Percentiles rank a stretch among this genome's conserved stretches.
Conservation (phyloP, 2,888 invertebrate species). For the Agonopterix subpropinquella region DNA sequence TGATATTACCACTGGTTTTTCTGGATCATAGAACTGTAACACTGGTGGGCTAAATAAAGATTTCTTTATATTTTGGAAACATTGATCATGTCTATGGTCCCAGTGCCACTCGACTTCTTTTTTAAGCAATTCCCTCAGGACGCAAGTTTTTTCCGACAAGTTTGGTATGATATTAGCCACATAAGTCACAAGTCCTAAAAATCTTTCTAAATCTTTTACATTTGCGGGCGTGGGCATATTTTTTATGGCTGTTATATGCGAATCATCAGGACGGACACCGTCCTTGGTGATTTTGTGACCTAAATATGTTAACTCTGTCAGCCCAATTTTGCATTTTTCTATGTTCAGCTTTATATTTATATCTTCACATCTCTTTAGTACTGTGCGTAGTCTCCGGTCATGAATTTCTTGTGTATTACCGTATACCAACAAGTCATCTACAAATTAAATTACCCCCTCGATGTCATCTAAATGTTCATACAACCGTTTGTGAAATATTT, state of each 20-base stretch:
- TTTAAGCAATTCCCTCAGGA: conserved; percentile 5
- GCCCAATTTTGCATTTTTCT: conserved; percentile 10
- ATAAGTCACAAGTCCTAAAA: conserved; percentile 15
- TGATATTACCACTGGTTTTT: not conserved
- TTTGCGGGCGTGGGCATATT: conserved; percentile 7
- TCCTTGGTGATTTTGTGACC: not conserved
- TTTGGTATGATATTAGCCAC: conserved; percentile 12
- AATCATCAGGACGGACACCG: conserved; percentile 6
- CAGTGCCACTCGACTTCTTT: conserved; percentile 12
- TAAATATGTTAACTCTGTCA: too few species aligned
- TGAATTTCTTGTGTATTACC: conserved; percentile 8
- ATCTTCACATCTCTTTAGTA: conserved; percentile 8
- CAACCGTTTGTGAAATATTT: conserved; percentile 16
- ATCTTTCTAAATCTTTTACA: conserved; percentile 9
- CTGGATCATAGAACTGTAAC: not conserved
- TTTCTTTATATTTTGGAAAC: not conserved
- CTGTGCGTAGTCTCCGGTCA: conserved; percentile 7
- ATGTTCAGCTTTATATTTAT: conserved; percentile 13
- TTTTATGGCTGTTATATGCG: conserved; percentile 7
- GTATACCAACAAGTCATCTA: conserved; percentile 8
- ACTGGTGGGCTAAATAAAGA: not conserved
- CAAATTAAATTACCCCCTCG: conserved; percentile 9
- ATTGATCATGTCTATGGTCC: conserved; percentile 5
- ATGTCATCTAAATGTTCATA: conserved; percentile 2
- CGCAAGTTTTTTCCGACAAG: conserved; percentile 5